Percentiles rank a stretch among this genome's conserved stretches.
Evolutionary conservation across 2,888 invertebrate genomes (phyloP).

Genomic region (Syrista parreyssii): DNA sequence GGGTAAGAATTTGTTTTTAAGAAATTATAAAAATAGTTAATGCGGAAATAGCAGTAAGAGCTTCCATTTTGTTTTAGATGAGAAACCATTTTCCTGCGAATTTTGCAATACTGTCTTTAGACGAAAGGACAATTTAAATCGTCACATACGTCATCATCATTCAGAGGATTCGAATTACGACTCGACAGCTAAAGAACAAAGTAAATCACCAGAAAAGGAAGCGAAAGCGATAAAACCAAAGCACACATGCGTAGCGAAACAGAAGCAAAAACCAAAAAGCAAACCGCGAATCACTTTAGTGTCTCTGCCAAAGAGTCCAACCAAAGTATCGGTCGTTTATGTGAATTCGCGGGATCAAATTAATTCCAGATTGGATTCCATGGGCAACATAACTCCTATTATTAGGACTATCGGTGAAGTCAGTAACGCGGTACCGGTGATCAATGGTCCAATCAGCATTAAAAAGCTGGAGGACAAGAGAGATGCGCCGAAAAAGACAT

Average conservation of each 20-base stretch:
- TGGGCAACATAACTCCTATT: constrained; percentile 54
- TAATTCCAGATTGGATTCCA: constrained; percentile 50
- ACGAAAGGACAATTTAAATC: constrained; percentile 81
- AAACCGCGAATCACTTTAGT: constrained; percentile 15
- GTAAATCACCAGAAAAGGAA: neutral
- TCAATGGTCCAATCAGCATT: constrained; percentile 67
- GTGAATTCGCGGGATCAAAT: constrained; percentile 48
- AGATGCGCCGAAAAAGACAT: constrained; percentile 47
- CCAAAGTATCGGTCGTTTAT: constrained; percentile 32
- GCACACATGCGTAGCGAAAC: neutral
- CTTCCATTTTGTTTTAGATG: constrained; percentile 67
- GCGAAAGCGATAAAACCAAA: constrained; percentile 8
- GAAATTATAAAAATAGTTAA: neutral
- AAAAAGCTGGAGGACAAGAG: constrained; percentile 38
- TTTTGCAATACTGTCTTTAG: constrained; percentile 78
- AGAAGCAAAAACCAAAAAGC: constrained; percentile 30
- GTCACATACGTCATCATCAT: constrained; percentile 83
- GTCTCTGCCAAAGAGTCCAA: constrained; percentile 28
- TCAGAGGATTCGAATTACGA: constrained; percentile 62
- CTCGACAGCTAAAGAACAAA: constrained; percentile 21
- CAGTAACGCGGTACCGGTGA: constrained; percentile 65
- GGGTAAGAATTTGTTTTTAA: constrained; percentile 40
- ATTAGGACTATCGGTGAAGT: constrained; percentile 55
- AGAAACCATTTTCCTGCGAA: constrained; percentile 77
- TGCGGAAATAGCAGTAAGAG: neutral